Evolutionary conservation across 1,140 invertebrate species (phyloP).

Genomic region (Caenorhabditis remanei): DNA sequence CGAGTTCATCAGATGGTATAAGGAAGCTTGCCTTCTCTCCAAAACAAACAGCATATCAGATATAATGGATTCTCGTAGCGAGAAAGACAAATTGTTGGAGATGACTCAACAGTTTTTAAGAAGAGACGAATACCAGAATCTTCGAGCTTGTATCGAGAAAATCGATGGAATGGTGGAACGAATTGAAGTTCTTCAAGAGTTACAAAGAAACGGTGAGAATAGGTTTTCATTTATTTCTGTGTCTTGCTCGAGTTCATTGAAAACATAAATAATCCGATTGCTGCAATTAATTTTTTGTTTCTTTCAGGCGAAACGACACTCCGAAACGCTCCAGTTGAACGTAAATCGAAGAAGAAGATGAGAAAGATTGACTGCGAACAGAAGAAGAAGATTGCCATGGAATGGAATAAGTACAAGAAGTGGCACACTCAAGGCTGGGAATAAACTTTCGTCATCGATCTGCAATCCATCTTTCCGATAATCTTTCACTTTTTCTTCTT

Average conservation of each 20-base stretch:
- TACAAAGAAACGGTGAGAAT: conserved; percentile 43
- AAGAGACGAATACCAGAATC: conserved; percentile 11
- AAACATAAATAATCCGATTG: neutral
- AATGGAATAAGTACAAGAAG: conserved; percentile 25
- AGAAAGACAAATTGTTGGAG: neutral
- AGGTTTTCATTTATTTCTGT: neutral
- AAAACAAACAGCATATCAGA: neutral
- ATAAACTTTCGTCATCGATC: neutral
- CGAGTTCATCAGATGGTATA: conserved; percentile 29
- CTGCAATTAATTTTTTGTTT: neutral
- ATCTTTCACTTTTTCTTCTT: no score
- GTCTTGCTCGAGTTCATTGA: no score
- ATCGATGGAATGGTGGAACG: conserved; percentile 3
- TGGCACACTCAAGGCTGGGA: conserved; percentile 37
- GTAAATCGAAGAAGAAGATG: conserved; percentile 21
- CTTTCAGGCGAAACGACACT: conserved; percentile 22
- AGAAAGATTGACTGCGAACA: conserved; percentile 11
- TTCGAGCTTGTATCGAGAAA: neutral
- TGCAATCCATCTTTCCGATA: no score
- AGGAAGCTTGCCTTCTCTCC: neutral
- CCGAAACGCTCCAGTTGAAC: conserved; percentile 10
- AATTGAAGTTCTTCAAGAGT: conserved; percentile 32
- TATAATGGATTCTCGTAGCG: conserved; percentile 28
- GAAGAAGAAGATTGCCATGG: conserved; percentile 1
- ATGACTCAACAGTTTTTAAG: conserved; percentile 22